Conservation (phyloP, 2,797 vertebrate genomes). For the Orientallactaga sibirica region DNA sequence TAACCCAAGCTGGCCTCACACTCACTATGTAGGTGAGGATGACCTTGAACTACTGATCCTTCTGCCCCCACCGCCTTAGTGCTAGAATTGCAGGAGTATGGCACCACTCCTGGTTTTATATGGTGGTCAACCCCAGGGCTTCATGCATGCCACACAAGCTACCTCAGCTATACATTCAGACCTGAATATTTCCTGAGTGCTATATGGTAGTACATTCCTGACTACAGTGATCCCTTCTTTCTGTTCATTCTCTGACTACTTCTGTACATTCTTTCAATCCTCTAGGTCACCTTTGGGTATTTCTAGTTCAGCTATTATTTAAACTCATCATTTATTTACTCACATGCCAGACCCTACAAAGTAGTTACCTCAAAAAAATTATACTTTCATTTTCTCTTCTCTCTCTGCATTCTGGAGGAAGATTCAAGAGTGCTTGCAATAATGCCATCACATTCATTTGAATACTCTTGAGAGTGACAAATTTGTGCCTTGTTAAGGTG, state of each 20-base stretch:
- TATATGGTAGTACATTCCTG: not conserved
- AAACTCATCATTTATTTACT: not conserved
- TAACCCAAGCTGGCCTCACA: too few relatives aligned
- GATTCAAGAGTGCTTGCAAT: constrained; percentile 6
- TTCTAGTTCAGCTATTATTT: not conserved
- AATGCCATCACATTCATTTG: not conserved
- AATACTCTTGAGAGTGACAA: constrained; percentile 52
- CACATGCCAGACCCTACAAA: not conserved
- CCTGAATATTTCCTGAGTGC: not conserved
- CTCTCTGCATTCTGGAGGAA: not conserved
- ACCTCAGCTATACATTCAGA: too few relatives aligned
- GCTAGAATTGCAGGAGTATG: too few relatives aligned
- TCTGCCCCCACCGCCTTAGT: too few relatives aligned
- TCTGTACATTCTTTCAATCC: not conserved
- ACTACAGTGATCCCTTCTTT: fast-evolving
- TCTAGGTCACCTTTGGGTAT: not conserved
- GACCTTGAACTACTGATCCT: too few relatives aligned
- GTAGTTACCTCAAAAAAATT: constrained; percentile 17
- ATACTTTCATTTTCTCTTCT: not conserved
- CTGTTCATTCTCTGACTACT: not conserved
- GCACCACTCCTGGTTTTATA: too few relatives aligned
- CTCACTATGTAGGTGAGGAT: too few relatives aligned
- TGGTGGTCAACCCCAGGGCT: not conserved
- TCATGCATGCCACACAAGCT: not conserved
- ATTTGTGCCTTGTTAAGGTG: constrained; percentile 51